Percentiles rank a stretch among this genome's conserved stretches.
These are phyloP conservation scores for Phymastichus coffea DNA, from an alignment of 1,140 invertebrate genomes.

Conservation along the genomic window DNA sequence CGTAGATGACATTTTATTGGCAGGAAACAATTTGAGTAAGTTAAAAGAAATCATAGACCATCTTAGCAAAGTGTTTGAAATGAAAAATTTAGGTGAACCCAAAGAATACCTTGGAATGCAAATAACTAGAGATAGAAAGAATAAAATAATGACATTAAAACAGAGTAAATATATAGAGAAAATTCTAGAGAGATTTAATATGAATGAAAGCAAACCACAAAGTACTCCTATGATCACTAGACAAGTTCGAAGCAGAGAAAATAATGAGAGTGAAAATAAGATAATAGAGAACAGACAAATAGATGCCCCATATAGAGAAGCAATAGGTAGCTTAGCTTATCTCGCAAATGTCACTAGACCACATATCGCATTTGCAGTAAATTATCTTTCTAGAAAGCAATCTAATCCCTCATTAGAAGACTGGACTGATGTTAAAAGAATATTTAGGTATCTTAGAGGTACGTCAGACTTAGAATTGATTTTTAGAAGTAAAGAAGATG, in stretches of 20 bases:
- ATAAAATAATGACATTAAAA: too few species aligned
- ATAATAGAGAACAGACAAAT: constrained; percentile 25
- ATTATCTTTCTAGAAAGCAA: constrained; percentile 37
- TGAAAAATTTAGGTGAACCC: too few species aligned
- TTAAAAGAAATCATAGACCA: constrained; percentile 18
- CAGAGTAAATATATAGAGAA: too few species aligned
- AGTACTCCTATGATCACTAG: constrained; percentile 32
- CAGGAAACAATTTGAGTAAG: constrained; percentile 15
- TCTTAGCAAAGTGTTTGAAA: constrained; percentile 18
- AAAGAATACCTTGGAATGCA: constrained; percentile 22
- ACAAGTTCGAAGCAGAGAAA: constrained; percentile 20
- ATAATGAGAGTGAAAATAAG: constrained; percentile 22
- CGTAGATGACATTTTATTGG: constrained; percentile 27
- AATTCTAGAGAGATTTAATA: constrained; percentile 35
- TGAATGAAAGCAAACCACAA: too few species aligned
- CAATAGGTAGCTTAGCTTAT: too few species aligned
- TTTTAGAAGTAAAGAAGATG: constrained; percentile 18
- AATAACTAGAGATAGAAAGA: too few species aligned
- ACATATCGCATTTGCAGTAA: too few species aligned
- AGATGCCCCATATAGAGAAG: constrained; percentile 37
- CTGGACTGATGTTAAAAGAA: too few species aligned
- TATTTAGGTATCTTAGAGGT: constrained; percentile 39
- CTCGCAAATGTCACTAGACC: too few species aligned
- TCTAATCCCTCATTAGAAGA: constrained; percentile 32
- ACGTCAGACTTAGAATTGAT: constrained; percentile 18